Evolutionary conservation across 1,140 invertebrate species (phyloP), one percentile per base, ranked within the genome.

Genomic region (Microplitis demolitor): DNA sequence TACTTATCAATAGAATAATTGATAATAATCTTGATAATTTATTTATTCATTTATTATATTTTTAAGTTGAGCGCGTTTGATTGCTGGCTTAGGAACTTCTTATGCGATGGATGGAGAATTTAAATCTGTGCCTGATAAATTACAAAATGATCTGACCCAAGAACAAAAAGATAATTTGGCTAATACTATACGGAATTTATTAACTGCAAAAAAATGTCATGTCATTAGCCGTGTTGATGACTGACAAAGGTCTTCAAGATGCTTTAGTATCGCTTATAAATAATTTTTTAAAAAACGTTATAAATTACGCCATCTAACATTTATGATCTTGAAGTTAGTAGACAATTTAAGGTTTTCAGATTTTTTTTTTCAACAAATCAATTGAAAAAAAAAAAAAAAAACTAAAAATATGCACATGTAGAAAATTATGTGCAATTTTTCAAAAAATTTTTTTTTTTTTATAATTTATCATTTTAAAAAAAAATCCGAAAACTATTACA

Each of bases 41-140:
- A 24, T 24, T 24, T 24, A 24, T 24, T 24, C 2, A 24, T 24
- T 24, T 24, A 24, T 24, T 24, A 2, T 24, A 24, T 24, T 24
- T 24, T 24, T 24, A 24, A 24, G 1, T 45, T 45, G 33, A 53
- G 69, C 60, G 5, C 37, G 45, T 54, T 4, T 54, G 3, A 11
- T 56, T 37, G 63, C 33, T 72, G 51, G 31, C 3, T 4, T 35
- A 6, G 63, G 34, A 64, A 4, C 33, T 45, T 16, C 13, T 9
- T 50, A 53, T 9, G 5, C 11, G 6, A 37, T 54, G 45, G 69
- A 71, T 35, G 72, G 72, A 24, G 66, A 75, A 61, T 77, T 77
- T 35, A 69, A 71, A 62, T 75, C 76, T 37, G 74, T 77, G 3
- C 72, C 74, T 14, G 67, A 75, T 61, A 72, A 75, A 64, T 50